Percentiles rank a stretch among this genome's conserved stretches.
These are phyloP conservation scores for Schizopygopsis malacanthus DNA, from an alignment of 2,797 vertebrate genomes.

Conservation along the genomic window DNA sequence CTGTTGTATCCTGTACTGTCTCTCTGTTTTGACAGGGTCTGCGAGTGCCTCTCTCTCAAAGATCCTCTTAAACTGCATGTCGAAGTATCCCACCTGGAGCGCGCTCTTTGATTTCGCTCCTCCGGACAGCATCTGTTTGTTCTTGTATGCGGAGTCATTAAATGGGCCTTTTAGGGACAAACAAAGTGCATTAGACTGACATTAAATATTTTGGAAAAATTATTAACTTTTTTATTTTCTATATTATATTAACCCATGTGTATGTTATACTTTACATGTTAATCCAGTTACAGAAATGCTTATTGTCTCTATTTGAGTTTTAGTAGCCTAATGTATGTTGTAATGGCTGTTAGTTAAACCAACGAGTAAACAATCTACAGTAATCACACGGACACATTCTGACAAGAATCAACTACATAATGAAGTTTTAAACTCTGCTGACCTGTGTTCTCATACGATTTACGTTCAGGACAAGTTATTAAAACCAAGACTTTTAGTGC, in stretches of 20 bases:
- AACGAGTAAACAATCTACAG: not conserved
- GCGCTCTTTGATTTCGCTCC: constrained; percentile 74
- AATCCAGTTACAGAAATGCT: not conserved
- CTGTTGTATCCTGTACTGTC: constrained; percentile 79
- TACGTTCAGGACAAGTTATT: not conserved
- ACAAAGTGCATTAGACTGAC: constrained; percentile 2
- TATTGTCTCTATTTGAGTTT: not conserved
- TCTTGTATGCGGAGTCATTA: constrained; percentile 84
- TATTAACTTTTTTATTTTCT: not conserved
- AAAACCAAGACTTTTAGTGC: not conserved
- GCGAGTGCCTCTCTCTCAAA: constrained; percentile 84
- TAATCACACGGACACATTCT: not conserved
- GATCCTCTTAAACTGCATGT: constrained; percentile 79
- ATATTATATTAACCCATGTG: not conserved
- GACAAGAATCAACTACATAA: not conserved
- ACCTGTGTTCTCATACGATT: not conserved
- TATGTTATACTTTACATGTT: not conserved
- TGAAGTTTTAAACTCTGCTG: not conserved
- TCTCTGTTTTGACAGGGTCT: constrained; percentile 78
- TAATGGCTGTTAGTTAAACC: not conserved
- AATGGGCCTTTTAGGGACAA: constrained; percentile 77
- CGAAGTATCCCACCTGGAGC: constrained; percentile 87
- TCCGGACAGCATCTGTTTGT: constrained; percentile 82
- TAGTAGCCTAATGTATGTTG: not conserved
- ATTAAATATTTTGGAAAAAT: not conserved